Base-by-base conservation (phyloP, 1,140 invertebrate genomes). In the Amphibalanus amphitrite region DNA sequence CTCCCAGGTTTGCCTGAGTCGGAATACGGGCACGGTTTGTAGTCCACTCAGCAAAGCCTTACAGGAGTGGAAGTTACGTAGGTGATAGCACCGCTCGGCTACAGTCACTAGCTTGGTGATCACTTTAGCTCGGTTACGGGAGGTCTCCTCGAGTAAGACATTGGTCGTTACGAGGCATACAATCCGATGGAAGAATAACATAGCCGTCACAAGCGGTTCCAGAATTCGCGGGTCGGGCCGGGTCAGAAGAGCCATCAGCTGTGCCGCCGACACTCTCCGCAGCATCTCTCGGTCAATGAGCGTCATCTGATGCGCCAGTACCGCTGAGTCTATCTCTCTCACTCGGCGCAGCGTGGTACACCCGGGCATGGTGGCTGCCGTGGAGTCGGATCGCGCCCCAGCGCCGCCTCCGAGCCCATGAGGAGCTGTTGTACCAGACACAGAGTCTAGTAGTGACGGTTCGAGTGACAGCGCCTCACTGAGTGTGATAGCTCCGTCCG, bases 11-110 rank as follows among this genome's bases (percentile, higher is more conserved):
- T 70, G 71, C 26, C 76, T 77, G 20, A 85, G 74, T 69, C 83
- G 78, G 69, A 82, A 85, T 73, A 85, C 77, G 30, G 83, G 78
- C 6, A 83, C 82, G 28, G 79, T 80, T 75, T 85, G 83, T 6
- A 86, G 74, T 8, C 83, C 84, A n/a, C 79, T 77, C 67, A 86
- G 70, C 38, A 86, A 80, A 28, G 82, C 83, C 71, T 79, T 78
- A 64, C 81, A 83, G 3, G 84, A 84, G 69, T 85, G 83, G 74
- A 83, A 83, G 75, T 85, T 85, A 0, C 81, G 80, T 29, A 83
- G 78, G 8, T 73, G 71, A 71, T 82, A 78, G 70, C 83, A 84
- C 72, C 84, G 84, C 29, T 82, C 77, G 6, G 84, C 84, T 3
- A 82, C 79, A 68, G 82, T 84, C 30, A 85, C 81, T 29, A 84